phyloP scores from a whole-genome alignment of 2,888 invertebrate species.

The Pelosia muscerda region DNA sequence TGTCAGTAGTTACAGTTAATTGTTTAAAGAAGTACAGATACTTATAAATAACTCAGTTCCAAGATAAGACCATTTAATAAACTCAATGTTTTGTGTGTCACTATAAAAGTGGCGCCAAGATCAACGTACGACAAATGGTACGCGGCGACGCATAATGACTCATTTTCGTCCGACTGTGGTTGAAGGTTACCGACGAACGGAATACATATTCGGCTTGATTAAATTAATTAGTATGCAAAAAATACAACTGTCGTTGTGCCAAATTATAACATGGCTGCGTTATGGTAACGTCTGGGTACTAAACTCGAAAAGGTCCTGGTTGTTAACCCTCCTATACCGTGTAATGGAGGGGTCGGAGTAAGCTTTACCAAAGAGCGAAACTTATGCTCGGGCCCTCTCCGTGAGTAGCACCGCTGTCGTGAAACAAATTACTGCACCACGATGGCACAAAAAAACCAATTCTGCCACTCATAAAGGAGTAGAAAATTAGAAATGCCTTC shows the following conservation, averaged over 20 bases:
- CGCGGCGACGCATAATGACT: conserved; percentile 49
- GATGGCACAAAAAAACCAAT: too few relatives aligned
- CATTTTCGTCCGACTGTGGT: conserved; percentile 51
- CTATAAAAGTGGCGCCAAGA: conserved; percentile 43
- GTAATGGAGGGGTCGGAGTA: too few relatives aligned
- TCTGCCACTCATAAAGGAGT: too few relatives aligned
- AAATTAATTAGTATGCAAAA: conserved; percentile 58
- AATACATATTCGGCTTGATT: conserved; percentile 59
- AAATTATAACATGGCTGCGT: conserved; percentile 35
- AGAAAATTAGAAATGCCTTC: too few relatives aligned
- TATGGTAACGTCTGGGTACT: conserved; percentile 42
- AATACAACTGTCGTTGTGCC: conserved; percentile 28
- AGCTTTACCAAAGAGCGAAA: too few relatives aligned
- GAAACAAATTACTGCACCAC: too few relatives aligned
- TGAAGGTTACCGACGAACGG: conserved; percentile 54
- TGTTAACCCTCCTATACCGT: background rate
- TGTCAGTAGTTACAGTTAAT: conserved; percentile 14
- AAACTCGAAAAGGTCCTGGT: conserved; percentile 28
- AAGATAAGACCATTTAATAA: conserved; percentile 41
- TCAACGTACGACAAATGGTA: conserved; percentile 56
- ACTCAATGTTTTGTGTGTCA: conserved; percentile 37
- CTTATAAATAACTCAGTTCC: conserved; percentile 37
- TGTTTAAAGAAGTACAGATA: conserved; percentile 38
- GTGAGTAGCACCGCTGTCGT: too few relatives aligned
- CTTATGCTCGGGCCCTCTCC: too few relatives aligned